Conservation (phyloP, 2,888 invertebrate genomes). For the Agriopis leucophaearia region DNA sequence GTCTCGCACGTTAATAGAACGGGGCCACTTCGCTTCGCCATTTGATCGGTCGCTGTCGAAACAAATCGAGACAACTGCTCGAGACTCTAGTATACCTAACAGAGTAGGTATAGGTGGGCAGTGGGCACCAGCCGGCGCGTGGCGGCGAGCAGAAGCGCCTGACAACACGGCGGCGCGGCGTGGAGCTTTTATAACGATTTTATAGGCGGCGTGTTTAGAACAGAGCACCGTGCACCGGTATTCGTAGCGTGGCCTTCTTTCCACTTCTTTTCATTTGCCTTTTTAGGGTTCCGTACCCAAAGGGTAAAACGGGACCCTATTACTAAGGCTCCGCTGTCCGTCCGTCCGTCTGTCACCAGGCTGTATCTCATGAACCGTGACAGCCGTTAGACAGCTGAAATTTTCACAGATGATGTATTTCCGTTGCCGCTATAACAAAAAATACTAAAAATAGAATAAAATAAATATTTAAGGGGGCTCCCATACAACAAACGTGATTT, state of each 20-base stretch:
- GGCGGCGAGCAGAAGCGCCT: conserved; percentile 6
- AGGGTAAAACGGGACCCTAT: no score
- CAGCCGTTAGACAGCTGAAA: no score
- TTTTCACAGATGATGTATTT: no score
- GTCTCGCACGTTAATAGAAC: neutral
- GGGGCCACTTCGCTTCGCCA: neutral
- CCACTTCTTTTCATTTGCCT: conserved; percentile 15
- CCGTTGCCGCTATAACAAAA: no score
- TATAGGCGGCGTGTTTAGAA: conserved; percentile 27
- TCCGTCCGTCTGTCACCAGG: no score
- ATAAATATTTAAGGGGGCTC: no score
- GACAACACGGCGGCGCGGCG: conserved; percentile 9
- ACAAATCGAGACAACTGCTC: conserved; percentile 16
- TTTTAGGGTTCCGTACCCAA: no score
- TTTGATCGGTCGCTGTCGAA: conserved; percentile 8
- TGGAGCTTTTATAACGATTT: conserved; percentile 22
- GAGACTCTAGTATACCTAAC: no score
- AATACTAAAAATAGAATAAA: no score
- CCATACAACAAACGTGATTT: no score
- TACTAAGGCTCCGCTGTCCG: no score
- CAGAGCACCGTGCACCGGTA: conserved; percentile 4
- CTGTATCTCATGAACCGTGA: no score
- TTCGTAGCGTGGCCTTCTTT: conserved; percentile 16
- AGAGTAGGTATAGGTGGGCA: neutral
- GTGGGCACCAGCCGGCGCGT: neutral